A percentile compares a stretch with the other conserved stretches of the same genome.
Conservation (phyloP, 2,113 vertebrate species). For the Brachypteracias leptosomus region DNA sequence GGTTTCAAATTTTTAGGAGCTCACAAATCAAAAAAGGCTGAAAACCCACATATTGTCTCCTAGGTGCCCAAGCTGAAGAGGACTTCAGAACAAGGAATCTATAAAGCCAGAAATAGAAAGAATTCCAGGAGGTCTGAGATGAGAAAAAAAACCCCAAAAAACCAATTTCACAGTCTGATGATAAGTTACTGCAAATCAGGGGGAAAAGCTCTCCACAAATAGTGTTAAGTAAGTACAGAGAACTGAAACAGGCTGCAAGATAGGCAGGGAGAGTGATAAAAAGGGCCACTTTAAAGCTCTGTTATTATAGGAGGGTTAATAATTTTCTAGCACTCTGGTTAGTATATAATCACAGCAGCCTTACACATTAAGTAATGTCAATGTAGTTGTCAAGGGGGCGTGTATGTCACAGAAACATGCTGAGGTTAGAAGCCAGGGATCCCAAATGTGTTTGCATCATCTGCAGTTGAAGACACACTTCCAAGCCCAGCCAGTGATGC, state of each 20-base stretch:
- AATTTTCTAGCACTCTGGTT: background rate
- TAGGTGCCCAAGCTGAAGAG: background rate
- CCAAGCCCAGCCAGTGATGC: background rate
- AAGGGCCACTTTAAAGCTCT: background rate
- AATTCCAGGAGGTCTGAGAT: background rate
- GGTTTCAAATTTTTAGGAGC: background rate
- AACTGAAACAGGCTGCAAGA: background rate
- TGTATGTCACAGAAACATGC: accelerated
- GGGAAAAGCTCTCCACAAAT: background rate
- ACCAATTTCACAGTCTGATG: background rate
- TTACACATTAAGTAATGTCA: background rate
- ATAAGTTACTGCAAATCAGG: background rate
- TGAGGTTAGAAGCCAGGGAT: background rate
- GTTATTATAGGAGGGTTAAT: background rate
- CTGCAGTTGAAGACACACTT: accelerated
- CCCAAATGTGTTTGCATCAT: background rate
- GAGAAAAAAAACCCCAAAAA: background rate
- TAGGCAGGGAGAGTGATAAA: background rate
- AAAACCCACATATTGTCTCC: background rate
- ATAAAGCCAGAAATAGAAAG: background rate
- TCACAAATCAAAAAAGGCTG: constrained; percentile 23
- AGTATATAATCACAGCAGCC: background rate
- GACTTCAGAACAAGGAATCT: background rate
- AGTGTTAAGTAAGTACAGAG: background rate
- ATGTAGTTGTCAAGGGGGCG: background rate